Percentiles rank a stretch among this genome's conserved stretches.
Conservation (phyloP, 2,797 vertebrate species). For the Parambassis ranga region DNA sequence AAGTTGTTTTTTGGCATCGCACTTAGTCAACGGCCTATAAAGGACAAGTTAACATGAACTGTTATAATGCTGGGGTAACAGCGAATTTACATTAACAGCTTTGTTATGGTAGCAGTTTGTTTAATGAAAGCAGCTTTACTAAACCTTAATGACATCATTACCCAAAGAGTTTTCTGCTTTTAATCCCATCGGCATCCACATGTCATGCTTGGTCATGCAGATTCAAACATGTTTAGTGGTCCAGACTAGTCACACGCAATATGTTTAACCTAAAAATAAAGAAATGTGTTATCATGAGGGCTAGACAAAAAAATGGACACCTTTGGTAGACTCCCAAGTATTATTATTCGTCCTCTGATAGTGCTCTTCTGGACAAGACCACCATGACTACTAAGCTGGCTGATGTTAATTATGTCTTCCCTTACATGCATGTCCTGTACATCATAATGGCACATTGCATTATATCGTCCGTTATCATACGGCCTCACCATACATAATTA, state of each 20-base stretch:
- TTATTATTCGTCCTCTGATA: neutral
- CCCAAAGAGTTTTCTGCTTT: neutral
- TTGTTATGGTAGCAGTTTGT: neutral
- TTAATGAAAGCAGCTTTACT: neutral
- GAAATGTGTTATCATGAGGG: neutral
- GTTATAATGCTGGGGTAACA: neutral
- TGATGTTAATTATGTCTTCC: neutral
- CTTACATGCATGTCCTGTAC: neutral
- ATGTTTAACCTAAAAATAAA: neutral
- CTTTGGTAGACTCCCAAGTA: neutral
- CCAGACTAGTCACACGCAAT: too few species aligned
- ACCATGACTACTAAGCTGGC: too few species aligned
- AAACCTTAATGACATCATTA: neutral
- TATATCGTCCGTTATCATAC: constrained; percentile 3
- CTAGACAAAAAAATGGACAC: too few species aligned
- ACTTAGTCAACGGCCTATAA: neutral
- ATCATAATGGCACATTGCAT: neutral
- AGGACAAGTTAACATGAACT: neutral
- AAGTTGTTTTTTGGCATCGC: neutral
- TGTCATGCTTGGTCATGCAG: neutral
- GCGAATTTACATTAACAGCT: neutral
- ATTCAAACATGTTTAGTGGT: neutral
- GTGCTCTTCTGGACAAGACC: neutral
- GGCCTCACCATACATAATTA: constrained; percentile 15
- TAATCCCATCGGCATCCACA: neutral